Base-by-base conservation (phyloP, 2,797 vertebrate species). In the Malurus leucopterus region DNA sequence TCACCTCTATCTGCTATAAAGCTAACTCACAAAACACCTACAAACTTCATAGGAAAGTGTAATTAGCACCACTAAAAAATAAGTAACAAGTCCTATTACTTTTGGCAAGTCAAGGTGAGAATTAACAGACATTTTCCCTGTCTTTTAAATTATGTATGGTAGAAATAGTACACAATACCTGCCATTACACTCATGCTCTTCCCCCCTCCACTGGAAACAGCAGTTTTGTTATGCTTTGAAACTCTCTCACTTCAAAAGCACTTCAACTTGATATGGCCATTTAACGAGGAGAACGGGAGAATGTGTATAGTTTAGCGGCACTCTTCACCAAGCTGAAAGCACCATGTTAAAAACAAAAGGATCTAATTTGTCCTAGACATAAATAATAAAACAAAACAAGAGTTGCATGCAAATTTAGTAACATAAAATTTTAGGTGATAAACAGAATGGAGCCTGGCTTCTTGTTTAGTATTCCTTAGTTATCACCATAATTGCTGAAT, bases 401-500 rank as follows among this genome's bases (percentile, higher is more conserved):
- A 96, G 92, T 94, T 81, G 84, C 96, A 97, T 96, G 96, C 95
- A 97, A 96, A 97, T 98, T 97, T 93, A 93, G 97, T 88, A 97
- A 97, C 96, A 97, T 96, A 97, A 98, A 97, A 97, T 97, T 97
- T 97, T 97, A 97, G 98, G 97, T 98, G 97, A 98, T 98, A 97
- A 98, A 97, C 97, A 98, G 97, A 97, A 98, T 93, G 96, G 95
- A 98, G 97, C 95, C 96, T 97, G 97, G 97, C 97, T 98, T 98
- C 97, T 97, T 97, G 98, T 98, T 98, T 98, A 98, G 97, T 98
- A 98, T 98, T 98, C 97, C 98, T 98, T 97, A 97, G 97, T 97
- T 98, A 98, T 98, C 97, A 97, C 97, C 98, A 98, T 99, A 99
- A 99, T 98, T 98, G 98, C 98, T 86, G 98, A 98, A 96, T 98